A percentile compares a stretch with the other conserved stretches of the same genome.
phyloP scores from a whole-genome alignment of 2,888 invertebrate genomes.

The Catocala fraxini region DNA sequence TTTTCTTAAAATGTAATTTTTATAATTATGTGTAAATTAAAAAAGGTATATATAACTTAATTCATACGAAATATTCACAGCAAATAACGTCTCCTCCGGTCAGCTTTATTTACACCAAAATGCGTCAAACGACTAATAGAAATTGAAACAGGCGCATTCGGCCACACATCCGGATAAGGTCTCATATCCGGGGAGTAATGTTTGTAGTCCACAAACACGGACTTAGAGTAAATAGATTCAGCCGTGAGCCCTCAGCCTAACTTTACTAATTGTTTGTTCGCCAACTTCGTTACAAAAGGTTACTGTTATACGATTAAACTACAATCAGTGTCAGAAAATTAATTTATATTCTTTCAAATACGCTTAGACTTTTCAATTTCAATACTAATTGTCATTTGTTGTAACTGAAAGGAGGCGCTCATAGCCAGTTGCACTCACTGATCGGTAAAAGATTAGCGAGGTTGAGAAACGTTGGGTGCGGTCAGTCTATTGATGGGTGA shows the following conservation, averaged over 20 bases:
- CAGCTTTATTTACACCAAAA: conserved; percentile 28
- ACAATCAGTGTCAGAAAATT: conserved; percentile 8
- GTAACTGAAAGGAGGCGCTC: too few species aligned
- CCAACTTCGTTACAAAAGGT: conserved; percentile 70
- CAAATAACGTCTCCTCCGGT: conserved; percentile 36
- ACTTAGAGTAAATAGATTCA: conserved; percentile 73
- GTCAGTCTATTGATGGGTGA: too few species aligned
- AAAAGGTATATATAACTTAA: too few species aligned
- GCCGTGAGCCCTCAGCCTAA: conserved; percentile 66
- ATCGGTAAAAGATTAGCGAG: too few species aligned
- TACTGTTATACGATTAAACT: conserved; percentile 57
- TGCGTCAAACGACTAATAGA: conserved; percentile 57
- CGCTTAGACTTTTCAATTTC: too few species aligned
- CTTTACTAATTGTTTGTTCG: conserved; percentile 74
- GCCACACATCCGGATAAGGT: conserved; percentile 76
- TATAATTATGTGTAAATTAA: too few species aligned
- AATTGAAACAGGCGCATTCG: conserved; percentile 62
- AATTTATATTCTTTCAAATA: too few species aligned
- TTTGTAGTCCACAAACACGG: conserved; percentile 77
- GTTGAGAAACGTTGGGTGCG: too few species aligned
- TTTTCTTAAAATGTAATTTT: too few species aligned
- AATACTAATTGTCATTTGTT: too few species aligned
- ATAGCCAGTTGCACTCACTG: too few species aligned
- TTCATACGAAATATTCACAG: not conserved
- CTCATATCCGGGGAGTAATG: conserved; percentile 82